Evolutionary conservation across 2,113 vertebrate genomes (phyloP).

Genomic region (Cranoglanis bouderius): DNA sequence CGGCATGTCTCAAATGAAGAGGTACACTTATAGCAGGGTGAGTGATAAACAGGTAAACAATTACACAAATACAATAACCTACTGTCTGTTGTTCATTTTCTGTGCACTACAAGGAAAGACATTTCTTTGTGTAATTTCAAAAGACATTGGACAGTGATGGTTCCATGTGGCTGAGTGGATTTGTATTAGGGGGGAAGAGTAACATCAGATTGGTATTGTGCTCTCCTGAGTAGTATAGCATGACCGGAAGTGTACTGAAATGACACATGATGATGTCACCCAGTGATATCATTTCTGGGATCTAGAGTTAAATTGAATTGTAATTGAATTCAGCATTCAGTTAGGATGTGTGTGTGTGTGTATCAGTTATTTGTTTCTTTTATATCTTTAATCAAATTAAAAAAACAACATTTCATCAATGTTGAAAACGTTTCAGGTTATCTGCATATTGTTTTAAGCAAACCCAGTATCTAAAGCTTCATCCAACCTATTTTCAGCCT

Average conservation of each 20-base stretch:
- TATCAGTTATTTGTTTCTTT: neutral
- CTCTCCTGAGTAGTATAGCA: conserved; percentile 46
- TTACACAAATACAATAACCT: conserved; percentile 1
- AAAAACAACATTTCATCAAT: neutral
- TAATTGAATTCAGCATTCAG: neutral
- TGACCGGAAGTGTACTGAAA: conserved; percentile 43
- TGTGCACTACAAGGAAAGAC: neutral
- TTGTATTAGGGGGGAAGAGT: neutral
- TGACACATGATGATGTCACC: conserved; percentile 58
- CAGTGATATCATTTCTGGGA: conserved; percentile 1
- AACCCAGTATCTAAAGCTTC: neutral
- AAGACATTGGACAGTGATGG: neutral
- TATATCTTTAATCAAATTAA: neutral
- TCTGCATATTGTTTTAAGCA: neutral
- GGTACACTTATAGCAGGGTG: conserved; percentile 84
- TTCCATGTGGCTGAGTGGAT: neutral
- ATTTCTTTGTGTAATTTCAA: neutral
- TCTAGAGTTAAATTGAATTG: neutral
- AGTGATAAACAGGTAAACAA: conserved; percentile 60
- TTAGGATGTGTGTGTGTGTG: neutral
- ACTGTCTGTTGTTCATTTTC: neutral
- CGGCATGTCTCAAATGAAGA: conserved; percentile 88
- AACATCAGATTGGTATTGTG: neutral
- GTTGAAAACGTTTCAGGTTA: neutral
- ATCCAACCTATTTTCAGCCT: neutral